Evolutionary conservation across 2,797 vertebrate species (phyloP), one percentile per base, ranked within the genome.

Genomic region (Rhincodon typus): DNA sequence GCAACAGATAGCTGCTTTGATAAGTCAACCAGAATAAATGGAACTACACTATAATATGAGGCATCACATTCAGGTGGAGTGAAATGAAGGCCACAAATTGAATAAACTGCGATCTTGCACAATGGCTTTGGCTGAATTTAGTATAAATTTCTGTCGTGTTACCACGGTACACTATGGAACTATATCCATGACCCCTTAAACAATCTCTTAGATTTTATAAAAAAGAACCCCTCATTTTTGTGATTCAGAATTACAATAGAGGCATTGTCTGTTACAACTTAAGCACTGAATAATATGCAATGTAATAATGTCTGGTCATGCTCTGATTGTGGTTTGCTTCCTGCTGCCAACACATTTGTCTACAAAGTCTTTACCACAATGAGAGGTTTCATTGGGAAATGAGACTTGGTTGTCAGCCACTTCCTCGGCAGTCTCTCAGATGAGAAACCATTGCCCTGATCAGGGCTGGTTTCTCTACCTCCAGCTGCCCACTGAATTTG

Each of bases 281-380:
- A 67, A 69, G 62, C 62, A 69, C 62, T 42, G 62, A n/a, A 93
- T 23, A 93, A 42, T 42, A 38, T 69, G n/a, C 21, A 25, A 93
- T n/a, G 4, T 42, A 69, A 62, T 62, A 62, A 69, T 93, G 62
- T 91, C 46, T 42, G 8, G 82, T 84, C 82, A 84, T 25, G 42
- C 23, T 91, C 17, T 34, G 23, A 62, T 25, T 93, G 66, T 93
- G 90, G n/a, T 93, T 93, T 93, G 66, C 90, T 93, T 93, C 66
- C 90, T 69, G 90, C 90, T 69, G n/a, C 23, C n/a, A 25, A n/a
- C 23, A 42, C 66, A 69, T 93, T 69, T 42, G 21, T 90, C 87
- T n/a, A 30, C 53, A 57, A 90, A 90, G 27, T 90, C 17, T 4
- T 90, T 90, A 62, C 57, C 34, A 19, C n/a, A 42, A 66, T 25